Conservation (phyloP, 2,888 invertebrate genomes). For the Frankliniella intonsa region DNA sequence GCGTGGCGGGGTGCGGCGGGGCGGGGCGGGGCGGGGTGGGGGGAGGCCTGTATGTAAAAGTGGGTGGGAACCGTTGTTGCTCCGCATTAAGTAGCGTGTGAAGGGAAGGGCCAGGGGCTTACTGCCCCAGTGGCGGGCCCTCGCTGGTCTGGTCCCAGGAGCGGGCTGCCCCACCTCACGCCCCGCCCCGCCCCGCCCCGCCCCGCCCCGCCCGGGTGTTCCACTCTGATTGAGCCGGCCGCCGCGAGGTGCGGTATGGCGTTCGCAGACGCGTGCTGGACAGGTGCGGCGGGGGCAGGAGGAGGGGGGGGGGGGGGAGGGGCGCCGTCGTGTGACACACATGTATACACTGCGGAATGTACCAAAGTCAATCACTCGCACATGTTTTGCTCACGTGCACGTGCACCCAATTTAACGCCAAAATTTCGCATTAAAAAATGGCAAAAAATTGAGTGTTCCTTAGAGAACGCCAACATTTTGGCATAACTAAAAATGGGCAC, state of each 20-base stretch:
- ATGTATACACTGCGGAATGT: too few relatives aligned
- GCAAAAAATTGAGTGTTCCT: too few relatives aligned
- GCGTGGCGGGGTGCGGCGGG: background rate
- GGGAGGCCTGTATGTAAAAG: background rate
- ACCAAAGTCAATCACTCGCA: too few relatives aligned
- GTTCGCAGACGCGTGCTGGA: background rate
- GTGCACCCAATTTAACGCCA: too few relatives aligned
- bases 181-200: background rate
- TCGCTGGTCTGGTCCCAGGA: background rate
- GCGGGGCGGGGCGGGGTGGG: background rate
- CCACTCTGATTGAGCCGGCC: conserved; percentile 16
- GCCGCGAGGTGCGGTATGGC: too few relatives aligned
- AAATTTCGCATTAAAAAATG: too few relatives aligned
- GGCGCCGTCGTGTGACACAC: too few relatives aligned
- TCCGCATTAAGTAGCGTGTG: conserved; percentile 17
- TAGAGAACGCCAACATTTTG: too few relatives aligned
- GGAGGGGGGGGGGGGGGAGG: background rate
- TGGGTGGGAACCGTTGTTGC: conserved; percentile 3
- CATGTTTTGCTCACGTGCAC: too few relatives aligned
- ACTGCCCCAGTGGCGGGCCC: background rate
- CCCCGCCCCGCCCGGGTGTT: background rate
- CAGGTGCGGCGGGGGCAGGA: background rate
- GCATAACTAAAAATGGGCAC: too few relatives aligned
- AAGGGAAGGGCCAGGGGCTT: background rate
- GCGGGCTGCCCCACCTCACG: background rate